A percentile compares a stretch with the other conserved stretches of the same genome.
These are phyloP conservation scores for Drosophila paulistorum DNA, from an alignment of 1,140 invertebrate species.

Conservation along the genomic window DNA sequence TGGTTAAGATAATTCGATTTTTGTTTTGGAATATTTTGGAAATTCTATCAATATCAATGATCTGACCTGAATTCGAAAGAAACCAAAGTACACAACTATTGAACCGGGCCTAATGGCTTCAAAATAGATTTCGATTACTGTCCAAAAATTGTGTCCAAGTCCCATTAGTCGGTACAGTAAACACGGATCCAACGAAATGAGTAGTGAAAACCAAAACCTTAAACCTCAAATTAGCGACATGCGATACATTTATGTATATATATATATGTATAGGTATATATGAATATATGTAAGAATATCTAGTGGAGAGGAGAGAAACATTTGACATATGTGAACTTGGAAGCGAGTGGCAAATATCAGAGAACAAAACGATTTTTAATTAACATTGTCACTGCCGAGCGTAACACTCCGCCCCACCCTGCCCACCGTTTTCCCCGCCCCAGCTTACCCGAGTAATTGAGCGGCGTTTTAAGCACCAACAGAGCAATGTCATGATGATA, in stretches of 20 bases:
- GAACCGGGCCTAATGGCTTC: conserved; percentile 37
- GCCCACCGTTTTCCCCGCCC: background rate
- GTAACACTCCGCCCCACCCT: conserved; percentile 33
- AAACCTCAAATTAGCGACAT: conserved; percentile 72
- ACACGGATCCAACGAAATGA: conserved; percentile 51
- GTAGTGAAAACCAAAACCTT: conserved; percentile 42
- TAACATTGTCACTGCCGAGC: conserved; percentile 65
- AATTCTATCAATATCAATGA: background rate
- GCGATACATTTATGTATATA: conserved; percentile 28
- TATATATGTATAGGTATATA: background rate
- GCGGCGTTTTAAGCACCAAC: conserved; percentile 86
- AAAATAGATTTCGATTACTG: conserved; percentile 12
- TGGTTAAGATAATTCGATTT: no score
- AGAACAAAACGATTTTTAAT: conserved; percentile 80
- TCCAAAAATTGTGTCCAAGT: conserved; percentile 28
- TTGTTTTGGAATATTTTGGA: no score
- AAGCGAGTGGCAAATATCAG: conserved; percentile 48
- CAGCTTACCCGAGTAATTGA: conserved; percentile 87
- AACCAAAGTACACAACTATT: conserved; percentile 50
- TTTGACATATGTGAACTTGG: conserved; percentile 71
- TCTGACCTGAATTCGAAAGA: background rate
- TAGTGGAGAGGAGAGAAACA: conserved; percentile 18
- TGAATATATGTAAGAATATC: background rate
- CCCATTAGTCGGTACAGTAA: conserved; percentile 61
- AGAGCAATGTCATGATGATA: conserved; percentile 88